Conservation (phyloP, 2,113 vertebrate genomes). For the Rattus rattus region DNA sequence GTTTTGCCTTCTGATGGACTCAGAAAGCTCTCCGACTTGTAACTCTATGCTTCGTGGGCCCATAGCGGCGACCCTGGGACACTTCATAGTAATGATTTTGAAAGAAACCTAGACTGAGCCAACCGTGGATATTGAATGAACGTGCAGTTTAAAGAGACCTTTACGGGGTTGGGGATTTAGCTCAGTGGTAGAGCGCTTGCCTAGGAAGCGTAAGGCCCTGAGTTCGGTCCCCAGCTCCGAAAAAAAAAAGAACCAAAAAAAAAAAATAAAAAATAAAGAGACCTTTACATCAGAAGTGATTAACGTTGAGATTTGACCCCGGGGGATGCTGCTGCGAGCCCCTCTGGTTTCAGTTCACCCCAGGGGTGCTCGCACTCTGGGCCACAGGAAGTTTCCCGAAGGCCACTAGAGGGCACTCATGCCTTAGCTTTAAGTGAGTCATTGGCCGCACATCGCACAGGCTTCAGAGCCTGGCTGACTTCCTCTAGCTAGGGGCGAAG, state of each 20-base stretch:
- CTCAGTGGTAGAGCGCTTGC: too few relatives aligned
- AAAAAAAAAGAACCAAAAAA: too few relatives aligned
- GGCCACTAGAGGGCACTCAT: slow-evolving; percentile 58
- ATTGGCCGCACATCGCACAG: background rate
- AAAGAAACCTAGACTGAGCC: background rate
- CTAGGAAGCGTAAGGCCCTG: too few relatives aligned
- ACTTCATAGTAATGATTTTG: background rate
- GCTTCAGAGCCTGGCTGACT: background rate
- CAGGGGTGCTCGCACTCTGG: background rate
- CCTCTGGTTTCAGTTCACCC: background rate
- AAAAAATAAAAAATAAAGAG: too few relatives aligned
- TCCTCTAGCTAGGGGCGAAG: background rate
- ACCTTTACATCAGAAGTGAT: background rate
- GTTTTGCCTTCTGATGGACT: background rate
- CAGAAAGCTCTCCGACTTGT: background rate
- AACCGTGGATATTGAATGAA: background rate
- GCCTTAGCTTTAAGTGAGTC: slow-evolving; percentile 8
- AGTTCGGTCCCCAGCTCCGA: too few relatives aligned
- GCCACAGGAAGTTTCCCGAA: background rate
- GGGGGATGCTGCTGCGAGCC: background rate
- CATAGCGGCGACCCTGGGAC: background rate
- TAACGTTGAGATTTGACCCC: background rate
- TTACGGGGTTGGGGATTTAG: too few relatives aligned
- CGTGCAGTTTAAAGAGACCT: background rate
- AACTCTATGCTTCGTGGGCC: background rate